Percentiles rank a stretch among this genome's conserved stretches.
Evolutionary conservation across 2,113 vertebrate genomes (phyloP).

Genomic region (Ranitomeya imitator): DNA sequence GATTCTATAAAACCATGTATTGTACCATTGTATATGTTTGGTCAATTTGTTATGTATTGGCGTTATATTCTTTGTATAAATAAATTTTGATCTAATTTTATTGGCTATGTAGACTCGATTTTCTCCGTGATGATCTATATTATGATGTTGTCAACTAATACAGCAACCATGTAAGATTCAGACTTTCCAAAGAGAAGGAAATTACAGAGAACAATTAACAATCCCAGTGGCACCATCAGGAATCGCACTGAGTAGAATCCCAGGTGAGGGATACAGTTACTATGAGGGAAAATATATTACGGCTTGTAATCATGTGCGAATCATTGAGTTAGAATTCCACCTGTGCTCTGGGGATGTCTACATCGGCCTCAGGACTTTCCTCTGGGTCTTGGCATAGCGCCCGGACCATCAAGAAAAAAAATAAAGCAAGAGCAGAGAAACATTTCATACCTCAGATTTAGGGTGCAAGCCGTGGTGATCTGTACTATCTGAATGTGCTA

Average conservation of each 20-base stretch:
- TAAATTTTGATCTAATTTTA: too few relatives aligned
- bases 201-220: constrained; percentile 50
- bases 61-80: too few relatives aligned
- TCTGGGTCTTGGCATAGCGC: constrained; percentile 65
- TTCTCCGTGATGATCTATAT: too few relatives aligned
- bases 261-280: constrained; percentile 57
- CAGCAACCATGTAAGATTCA: background rate
- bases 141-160: too few relatives aligned
- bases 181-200: constrained; percentile 25
- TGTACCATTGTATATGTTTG: too few relatives aligned
- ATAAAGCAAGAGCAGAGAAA: constrained; percentile 54
- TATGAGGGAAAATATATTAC: constrained; percentile 46
- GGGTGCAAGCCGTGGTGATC: background rate
- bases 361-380: constrained; percentile 63
- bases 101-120: too few relatives aligned
- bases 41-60: too few relatives aligned
- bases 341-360: constrained; percentile 65
- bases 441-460: constrained; percentile 21
- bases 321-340: constrained; percentile 55
- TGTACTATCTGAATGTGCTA: too few relatives aligned
- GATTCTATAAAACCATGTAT: too few relatives aligned
- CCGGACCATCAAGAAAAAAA: constrained; percentile 51
- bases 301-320: constrained; percentile 17
- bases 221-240: constrained; percentile 33
- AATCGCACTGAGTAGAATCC: constrained; percentile 17